These are phyloP conservation scores for Serripes groenlandicus DNA, from an alignment of 2,888 invertebrate genomes.

Conservation along the genomic window DNA sequence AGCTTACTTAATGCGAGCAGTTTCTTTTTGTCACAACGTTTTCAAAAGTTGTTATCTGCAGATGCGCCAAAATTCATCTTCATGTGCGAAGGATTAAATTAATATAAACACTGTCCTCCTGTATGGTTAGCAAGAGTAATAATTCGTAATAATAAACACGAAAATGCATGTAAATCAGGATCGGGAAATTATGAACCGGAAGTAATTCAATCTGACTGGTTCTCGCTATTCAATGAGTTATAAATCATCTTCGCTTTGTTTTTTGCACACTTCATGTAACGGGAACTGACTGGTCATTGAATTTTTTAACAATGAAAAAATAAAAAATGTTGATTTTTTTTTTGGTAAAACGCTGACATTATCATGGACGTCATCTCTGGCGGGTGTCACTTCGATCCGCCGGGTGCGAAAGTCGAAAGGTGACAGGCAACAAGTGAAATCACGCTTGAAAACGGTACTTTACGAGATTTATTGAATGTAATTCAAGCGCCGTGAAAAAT, in stretches of 20 bases:
- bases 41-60: not conserved
- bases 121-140: too few species aligned
- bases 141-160: too few species aligned
- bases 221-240: not conserved
- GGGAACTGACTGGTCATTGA: conserved; percentile 12
- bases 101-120: too few species aligned
- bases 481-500: conserved; percentile 23
- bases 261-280: conserved; percentile 16
- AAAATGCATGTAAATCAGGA: too few species aligned
- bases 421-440: conserved; percentile 25
- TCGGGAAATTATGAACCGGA: too few species aligned
- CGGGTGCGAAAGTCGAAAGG: conserved; percentile 18
- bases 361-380: conserved; percentile 7
- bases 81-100: too few species aligned
- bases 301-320: not conserved
- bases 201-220: conserved; percentile 1
- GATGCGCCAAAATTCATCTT: too few species aligned
- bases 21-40: not conserved
- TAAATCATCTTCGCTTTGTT: conserved; percentile 9
- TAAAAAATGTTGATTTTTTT: conserved; percentile 15
- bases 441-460: conserved; percentile 4
- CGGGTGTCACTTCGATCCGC: conserved; percentile 8
- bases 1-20: not conserved
- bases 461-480: conserved; percentile 24
- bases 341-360: not conserved